These are phyloP conservation scores for Sylvilagus bachmani DNA, from an alignment of 2,113 vertebrate species.

Conservation along the genomic window DNA sequence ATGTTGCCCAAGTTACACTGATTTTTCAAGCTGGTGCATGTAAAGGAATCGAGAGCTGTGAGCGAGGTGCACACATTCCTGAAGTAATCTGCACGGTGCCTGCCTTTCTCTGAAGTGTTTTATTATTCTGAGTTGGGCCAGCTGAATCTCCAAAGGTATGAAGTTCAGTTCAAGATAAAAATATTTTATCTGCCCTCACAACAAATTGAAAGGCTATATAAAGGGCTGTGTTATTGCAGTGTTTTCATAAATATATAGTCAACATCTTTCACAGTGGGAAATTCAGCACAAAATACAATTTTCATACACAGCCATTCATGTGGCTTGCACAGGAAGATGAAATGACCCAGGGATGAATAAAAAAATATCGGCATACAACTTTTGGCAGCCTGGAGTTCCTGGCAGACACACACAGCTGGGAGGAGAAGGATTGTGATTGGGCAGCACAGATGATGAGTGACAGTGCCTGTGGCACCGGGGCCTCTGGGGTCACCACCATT, in stretches of 20 bases:
- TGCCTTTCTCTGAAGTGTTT: slow-evolving; percentile 72
- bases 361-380: slow-evolving; percentile 80
- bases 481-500: background rate
- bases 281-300: slow-evolving; percentile 47
- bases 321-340: slow-evolving; percentile 41
- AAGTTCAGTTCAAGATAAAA: slow-evolving; percentile 80
- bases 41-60: background rate
- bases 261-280: slow-evolving; percentile 70
- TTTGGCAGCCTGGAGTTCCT: slow-evolving; percentile 33
- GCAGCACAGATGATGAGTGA: slow-evolving; percentile 15
- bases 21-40: background rate
- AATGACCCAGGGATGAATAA: slow-evolving; percentile 69
- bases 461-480: background rate
- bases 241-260: slow-evolving; percentile 77
- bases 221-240: slow-evolving; percentile 81
- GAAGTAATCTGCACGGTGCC: background rate
- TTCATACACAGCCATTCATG: slow-evolving; percentile 71
- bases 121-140: slow-evolving; percentile 73
- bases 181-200: slow-evolving; percentile 72
- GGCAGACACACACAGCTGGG: background rate
- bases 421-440: slow-evolving; percentile 56
- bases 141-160: slow-evolving; percentile 79
- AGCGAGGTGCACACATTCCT: background rate
- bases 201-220: slow-evolving; percentile 82
- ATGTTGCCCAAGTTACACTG: background rate